Percentiles rank a stretch among this genome's conserved stretches.
Conservation (phyloP, 2,113 vertebrate genomes). For the Eclectus roratus region DNA sequence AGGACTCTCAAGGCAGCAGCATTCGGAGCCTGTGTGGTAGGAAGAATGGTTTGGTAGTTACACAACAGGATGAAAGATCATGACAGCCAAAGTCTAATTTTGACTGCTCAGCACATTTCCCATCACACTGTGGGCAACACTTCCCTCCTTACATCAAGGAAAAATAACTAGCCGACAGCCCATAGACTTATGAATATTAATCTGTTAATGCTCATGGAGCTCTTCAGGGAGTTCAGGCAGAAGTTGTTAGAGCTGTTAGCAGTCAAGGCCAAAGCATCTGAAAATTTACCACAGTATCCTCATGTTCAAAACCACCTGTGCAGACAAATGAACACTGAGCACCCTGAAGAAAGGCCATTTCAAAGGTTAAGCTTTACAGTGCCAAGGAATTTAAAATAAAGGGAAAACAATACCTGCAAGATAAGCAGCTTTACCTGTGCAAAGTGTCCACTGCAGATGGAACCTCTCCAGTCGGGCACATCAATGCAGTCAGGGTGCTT, state of each 20-base stretch:
- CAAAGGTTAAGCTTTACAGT: background rate
- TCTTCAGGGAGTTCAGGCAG: background rate
- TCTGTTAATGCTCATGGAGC: background rate
- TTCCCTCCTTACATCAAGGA: background rate
- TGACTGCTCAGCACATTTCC: background rate
- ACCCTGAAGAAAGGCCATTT: background rate
- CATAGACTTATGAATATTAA: slow-evolving; percentile 5
- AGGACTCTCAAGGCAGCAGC: background rate
- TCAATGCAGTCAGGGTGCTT: slow-evolving; percentile 93
- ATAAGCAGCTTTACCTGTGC: slow-evolving; percentile 84
- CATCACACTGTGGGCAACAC: background rate
- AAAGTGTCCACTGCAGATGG: slow-evolving; percentile 91
- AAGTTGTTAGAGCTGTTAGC: background rate
- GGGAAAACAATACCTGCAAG: background rate
- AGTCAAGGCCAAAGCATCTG: background rate
- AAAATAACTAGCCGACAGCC: background rate
- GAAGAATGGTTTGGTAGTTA: slow-evolving; percentile 34
- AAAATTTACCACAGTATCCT: background rate
- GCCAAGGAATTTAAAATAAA: background rate
- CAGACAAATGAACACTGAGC: background rate
- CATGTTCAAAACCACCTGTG: background rate
- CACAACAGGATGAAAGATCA: background rate
- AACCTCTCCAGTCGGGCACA: slow-evolving; percentile 92
- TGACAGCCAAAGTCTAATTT: background rate
- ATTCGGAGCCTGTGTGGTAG: background rate